Base-by-base conservation (phyloP, 2,113 vertebrate genomes). In the Callopanchax toddi region DNA sequence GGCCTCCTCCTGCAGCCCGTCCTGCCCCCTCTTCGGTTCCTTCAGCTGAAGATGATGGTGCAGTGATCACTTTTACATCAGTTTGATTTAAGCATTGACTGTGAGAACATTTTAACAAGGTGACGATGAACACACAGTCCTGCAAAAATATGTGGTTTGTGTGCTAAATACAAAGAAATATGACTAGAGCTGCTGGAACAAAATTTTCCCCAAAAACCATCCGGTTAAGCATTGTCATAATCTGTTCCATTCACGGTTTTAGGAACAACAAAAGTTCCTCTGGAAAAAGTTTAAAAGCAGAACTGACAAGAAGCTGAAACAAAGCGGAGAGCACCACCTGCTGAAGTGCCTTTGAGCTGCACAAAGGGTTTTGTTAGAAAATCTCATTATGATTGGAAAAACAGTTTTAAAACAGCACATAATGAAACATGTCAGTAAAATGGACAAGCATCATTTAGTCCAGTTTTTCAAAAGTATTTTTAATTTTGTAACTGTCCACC, bases 11-110 rank as follows among this genome's bases (percentile, higher is more conserved):
- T 32, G 54, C 32, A 1, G 42, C 16, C 12, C 48, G 54, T 2
- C 8, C 44, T 15, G 37, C 43, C 42, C 49, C 74, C 23, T 1
- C 5, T 18, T 7, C 40, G 5, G 40, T 45, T 57, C 74, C 74
- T 3, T 13, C 75, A 10, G 25, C 75, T 8, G 18, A 36, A 0
- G 89, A 89, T 4, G 89, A 89, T 72, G 88, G 86, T 89, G 46
- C 22, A 21, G 49, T 44, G 36, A 32, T 59, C 15, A 32, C 5
- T n/a, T 54, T 13, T 16, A 34, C 48, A n/a, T 32, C 29, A 32
- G 6, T 1, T 3, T 32, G 4, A 4, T 29, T 29, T 12, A 18
- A 6, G 26, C 26, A 23, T 9, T 18, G 17, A 18, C 42, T 43
- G 6, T 43, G 17, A 18, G 3, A 13, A 40, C 16, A 13, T 54